These are phyloP conservation scores for Thecophora atra DNA, from an alignment of 2,888 invertebrate genomes.

Conservation along the genomic window DNA sequence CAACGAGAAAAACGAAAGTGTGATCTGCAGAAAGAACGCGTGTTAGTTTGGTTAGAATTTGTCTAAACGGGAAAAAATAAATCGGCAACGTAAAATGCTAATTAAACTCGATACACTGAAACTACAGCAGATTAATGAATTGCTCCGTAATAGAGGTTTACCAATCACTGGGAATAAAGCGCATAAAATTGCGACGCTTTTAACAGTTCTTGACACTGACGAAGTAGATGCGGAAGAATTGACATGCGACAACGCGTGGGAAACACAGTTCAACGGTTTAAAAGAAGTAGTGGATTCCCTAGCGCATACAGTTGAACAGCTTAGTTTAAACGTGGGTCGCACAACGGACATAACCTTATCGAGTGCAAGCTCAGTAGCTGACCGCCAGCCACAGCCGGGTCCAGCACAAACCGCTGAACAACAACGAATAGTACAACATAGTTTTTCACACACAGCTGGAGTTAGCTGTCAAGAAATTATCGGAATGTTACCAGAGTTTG, in stretches of 20 bases:
- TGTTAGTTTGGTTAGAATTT: background rate
- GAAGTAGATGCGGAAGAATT: too few species aligned
- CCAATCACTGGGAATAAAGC: constrained; percentile 5
- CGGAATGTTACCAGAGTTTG: constrained; percentile 18
- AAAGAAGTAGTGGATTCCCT: constrained; percentile 2
- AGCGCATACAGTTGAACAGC: constrained; percentile 1
- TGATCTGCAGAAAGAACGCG: too few species aligned
- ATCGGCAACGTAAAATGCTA: too few species aligned
- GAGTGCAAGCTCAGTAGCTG: background rate
- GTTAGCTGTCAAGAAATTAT: background rate
- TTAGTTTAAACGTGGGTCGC: background rate
- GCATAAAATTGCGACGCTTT: background rate
- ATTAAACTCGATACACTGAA: too few species aligned
- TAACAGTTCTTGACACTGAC: background rate
- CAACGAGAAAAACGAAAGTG: background rate
- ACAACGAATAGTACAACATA: background rate
- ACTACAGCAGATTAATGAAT: too few species aligned
- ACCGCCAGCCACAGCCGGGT: background rate
- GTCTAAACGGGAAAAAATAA: background rate
- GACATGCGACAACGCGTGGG: too few species aligned
- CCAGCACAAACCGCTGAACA: background rate
- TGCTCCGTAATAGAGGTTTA: background rate
- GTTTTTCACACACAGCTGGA: background rate
- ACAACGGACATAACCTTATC: background rate
- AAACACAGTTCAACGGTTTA: background rate